Evolutionary conservation across 2,113 vertebrate genomes (phyloP), one percentile per base, ranked within the genome.

Genomic region (Baryphthengus martii): DNA sequence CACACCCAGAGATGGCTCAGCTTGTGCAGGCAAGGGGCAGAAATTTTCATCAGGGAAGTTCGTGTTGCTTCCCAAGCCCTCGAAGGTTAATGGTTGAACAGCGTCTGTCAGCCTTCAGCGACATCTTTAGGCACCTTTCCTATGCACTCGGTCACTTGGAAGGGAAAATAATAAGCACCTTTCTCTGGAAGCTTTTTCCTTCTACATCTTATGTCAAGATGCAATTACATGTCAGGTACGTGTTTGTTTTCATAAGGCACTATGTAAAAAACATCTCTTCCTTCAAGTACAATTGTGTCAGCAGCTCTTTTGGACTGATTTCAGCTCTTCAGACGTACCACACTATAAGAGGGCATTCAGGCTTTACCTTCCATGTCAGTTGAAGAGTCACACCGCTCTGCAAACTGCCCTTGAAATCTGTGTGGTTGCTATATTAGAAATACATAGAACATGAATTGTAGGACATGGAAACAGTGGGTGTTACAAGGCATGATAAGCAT

Each of bases 331-430:
- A 66, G 61, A 40, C 0, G 0, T 63, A 52, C 72, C 4, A 3
- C 90, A 92, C n/a, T 80, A 65, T 83, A 81, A 87, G 25, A 94
- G 83, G 83, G 61, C 68, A 52, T 56, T 78, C 35, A 71, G 61
- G 47, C 56, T 94, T 93, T 93, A 88, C 90, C 76, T 90, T 95
- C 61, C 86, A 83, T 90, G 93, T 92, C 95, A 95, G 83, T 62
- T 58, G 55, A 89, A 96, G 83, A 95, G 94, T 85, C 91, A 87
- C 68, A 78, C 49, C 1, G 2, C 70, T 78, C 70, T 72, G 68
- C 76, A 94, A 90, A 65, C 85, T 84, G 90, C 76, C 93, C 95
- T 97, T 96, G 95, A 96, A 95, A 90, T 93, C 92, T 65, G 35
- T 81, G 95, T 3, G 2, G 50, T 61, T 88, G 59, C 88, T 92